Base-by-base conservation (phyloP, 2,888 invertebrate genomes). In the Atrina japonica region DNA sequence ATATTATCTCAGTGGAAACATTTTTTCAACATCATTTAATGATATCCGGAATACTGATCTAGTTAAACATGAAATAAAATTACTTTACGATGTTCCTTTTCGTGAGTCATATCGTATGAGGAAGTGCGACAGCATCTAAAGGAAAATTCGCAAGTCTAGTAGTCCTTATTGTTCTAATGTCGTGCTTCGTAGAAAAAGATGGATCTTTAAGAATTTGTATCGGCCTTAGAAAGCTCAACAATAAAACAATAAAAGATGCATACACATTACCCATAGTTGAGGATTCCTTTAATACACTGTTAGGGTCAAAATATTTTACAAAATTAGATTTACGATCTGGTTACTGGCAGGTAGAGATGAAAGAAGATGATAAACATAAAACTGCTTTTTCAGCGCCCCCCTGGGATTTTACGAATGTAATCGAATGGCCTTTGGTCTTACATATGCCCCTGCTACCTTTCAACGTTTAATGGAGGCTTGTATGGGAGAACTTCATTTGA, bases 401-500 rank as follows among this genome's bases (percentile, higher is more conserved):
- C 45, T 76, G 5, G 76, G 81, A 1, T 76, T 75, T 21, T 87
- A 61, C 47, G 69, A 86, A 52, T 86, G 73, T 61, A 60, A 66
- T 7, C 75, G 79, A 2, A 70, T 86, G 61, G 80, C 82, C 0
- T 84, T 84, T 56, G 84, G 85, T 2, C 58, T 87, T 9, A 60
- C 72, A 0, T 82, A 74, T 2, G 75, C 77, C 25, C 81, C 81
- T 1, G 80, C 84, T 0, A 76, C 78, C 0, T 88, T 86, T 53
- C 81, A 87, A 59, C 52, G 80, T 11, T 53, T 77, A 2, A 76
- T 70, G 65, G 77, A 75, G 45, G 55, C 29, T 11, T 73, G 73
- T 35, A 70, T 72, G 67, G 69, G 66, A 1, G 76, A 71, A 14
- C 41, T 67, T 21, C 55, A 67, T 63, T 40, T 76, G 1, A 45